Base-by-base conservation (phyloP, 2,113 vertebrate species). In the Zapus hudsonius region DNA sequence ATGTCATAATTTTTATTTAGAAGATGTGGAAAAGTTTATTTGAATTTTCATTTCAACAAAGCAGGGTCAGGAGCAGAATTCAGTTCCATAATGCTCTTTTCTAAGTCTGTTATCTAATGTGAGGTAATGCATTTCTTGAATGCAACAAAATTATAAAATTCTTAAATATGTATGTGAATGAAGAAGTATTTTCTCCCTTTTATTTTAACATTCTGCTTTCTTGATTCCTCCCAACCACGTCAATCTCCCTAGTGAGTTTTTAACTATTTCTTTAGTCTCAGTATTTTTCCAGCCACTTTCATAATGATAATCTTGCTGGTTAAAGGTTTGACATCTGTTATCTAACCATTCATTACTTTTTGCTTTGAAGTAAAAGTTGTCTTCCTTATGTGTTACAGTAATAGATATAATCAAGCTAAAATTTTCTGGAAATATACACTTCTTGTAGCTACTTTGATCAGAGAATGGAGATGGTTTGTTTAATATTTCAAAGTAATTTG, bases 401-500 rank as follows among this genome's bases (percentile, higher is more conserved):
- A 47, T 3, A 52, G 17, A 17, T 66, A 38, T 47, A 80, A 84
- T 95, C 57, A 94, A 57, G 75, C 4, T 78, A 64, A 38, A 17
- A 66, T 23, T 80, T 27, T 61, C 19, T 59, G 5, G n/a, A 75
- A 88, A 80, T 85, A n/a, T 3, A 8, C 7, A 72, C 15, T 83
- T 86, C 27, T 57, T 75, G 6, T 38, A 15, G 1, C 61, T 75
- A 76, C 42, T 69, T 82, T 92, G 31, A 38, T 15, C 13, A 74
- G 23, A 91, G 31, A 40, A 22, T 6, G 84, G 2, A 52, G 17
- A 1, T 59, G 36, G 63, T 79, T 72, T 74, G 5, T 76, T 27
- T 82, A 52, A 76, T 36, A 76, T 73, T 93, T 92, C 12, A 59
- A 40, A 75, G 36, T 82, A 2, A 72, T 78, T 72, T 73, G 29